These are phyloP conservation scores for Pseudeuparius sepicola DNA, from an alignment of 2,888 invertebrate genomes.

Conservation along the genomic window DNA sequence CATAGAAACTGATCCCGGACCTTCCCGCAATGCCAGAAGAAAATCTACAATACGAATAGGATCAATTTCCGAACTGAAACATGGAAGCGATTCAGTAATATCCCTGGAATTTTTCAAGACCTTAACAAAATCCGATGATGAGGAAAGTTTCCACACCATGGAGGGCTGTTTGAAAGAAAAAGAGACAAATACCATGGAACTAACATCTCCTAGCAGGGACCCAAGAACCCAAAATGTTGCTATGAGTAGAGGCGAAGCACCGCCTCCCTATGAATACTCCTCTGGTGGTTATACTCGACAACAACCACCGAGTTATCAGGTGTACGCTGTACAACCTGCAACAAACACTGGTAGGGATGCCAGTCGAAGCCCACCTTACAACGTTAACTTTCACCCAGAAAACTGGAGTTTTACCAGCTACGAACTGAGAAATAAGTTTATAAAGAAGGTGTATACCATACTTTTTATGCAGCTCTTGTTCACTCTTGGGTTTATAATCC, in stretches of 20 bases:
- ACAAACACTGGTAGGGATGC: background rate
- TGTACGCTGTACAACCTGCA: background rate
- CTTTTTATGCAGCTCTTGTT: conserved; percentile 43
- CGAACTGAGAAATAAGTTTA: conserved; percentile 27
- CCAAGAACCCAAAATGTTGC: conserved; percentile 13
- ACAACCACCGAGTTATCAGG: background rate
- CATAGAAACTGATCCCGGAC: too few species aligned
- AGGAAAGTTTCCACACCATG: conserved; percentile 16
- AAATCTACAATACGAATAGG: too few species aligned
- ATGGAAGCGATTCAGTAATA: too few species aligned
- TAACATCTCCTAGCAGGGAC: conserved; percentile 10
- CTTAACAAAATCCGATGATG: too few species aligned
- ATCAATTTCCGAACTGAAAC: too few species aligned
- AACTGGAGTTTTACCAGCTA: background rate
- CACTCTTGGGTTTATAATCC: conserved; percentile 39
- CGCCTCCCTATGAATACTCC: conserved; percentile 17
- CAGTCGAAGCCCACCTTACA: conserved; percentile 1
- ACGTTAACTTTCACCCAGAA: background rate
- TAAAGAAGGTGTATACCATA: conserved; percentile 47
- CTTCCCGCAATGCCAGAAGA: too few species aligned
- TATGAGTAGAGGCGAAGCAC: conserved; percentile 12
- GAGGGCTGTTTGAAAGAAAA: conserved; percentile 19
- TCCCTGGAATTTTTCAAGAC: too few species aligned
- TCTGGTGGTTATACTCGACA: conserved; percentile 3
- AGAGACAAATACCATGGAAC: conserved; percentile 13